Percentiles rank a stretch among this genome's conserved stretches.
phyloP scores from a whole-genome alignment of 1,140 invertebrate genomes.

The Zophobas morio region DNA sequence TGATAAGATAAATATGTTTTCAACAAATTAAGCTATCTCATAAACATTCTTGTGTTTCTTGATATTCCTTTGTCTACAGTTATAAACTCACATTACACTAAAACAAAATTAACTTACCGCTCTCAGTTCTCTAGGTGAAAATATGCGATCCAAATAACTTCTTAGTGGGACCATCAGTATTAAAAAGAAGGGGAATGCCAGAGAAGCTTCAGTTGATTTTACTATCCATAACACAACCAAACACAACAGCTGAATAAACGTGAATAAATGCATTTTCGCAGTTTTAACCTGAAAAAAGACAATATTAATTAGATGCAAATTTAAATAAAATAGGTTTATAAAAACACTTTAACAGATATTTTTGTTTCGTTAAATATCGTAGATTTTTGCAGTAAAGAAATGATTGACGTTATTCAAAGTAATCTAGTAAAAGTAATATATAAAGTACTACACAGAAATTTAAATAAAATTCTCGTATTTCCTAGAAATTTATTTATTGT shows the following conservation, averaged over 20 bases:
- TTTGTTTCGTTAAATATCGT: too few relatives aligned
- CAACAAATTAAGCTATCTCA: conserved; percentile 11
- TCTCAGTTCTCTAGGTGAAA: conserved; percentile 84
- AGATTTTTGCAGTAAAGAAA: too few relatives aligned
- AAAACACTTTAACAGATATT: not conserved
- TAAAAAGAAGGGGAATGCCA: conserved; percentile 93
- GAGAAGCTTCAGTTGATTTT: conserved; percentile 88
- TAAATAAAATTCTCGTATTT: too few relatives aligned
- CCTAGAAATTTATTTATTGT: too few relatives aligned
- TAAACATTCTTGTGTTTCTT: not conserved
- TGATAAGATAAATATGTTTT: conserved; percentile 19
- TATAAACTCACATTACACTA: conserved; percentile 1
- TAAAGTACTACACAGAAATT: too few relatives aligned
- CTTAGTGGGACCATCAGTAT: conserved; percentile 92
- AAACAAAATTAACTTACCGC: conserved; percentile 75
- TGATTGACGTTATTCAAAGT: too few relatives aligned
- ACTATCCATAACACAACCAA: conserved; percentile 87
- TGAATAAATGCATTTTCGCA: conserved; percentile 94
- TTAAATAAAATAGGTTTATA: conserved; percentile 1
- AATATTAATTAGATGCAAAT: not conserved
- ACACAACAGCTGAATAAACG: conserved; percentile 85
- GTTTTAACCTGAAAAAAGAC: conserved; percentile 82
- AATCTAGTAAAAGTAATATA: too few relatives aligned
- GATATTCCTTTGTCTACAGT: not conserved
- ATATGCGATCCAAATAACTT: conserved; percentile 80